Conservation (phyloP, 1,140 invertebrate species). For the Drosophila pseudoananassae region DNA sequence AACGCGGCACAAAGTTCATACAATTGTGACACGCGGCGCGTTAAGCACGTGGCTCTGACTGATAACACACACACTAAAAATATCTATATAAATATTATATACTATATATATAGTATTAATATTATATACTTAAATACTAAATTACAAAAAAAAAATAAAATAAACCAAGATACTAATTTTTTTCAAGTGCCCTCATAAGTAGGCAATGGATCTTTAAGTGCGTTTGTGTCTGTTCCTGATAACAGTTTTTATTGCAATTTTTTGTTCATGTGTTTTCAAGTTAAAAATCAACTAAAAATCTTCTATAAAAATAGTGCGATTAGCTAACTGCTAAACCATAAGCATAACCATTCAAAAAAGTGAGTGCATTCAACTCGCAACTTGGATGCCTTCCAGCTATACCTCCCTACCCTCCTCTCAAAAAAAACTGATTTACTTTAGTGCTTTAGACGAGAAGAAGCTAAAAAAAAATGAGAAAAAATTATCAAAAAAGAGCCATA, state of each 20-base stretch:
- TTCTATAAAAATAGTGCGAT: slow-evolving; percentile 2
- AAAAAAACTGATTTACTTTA: background rate
- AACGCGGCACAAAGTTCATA: slow-evolving; percentile 74
- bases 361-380: slow-evolving; percentile 40
- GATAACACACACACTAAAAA: slow-evolving; percentile 48
- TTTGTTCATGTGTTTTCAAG: slow-evolving; percentile 20
- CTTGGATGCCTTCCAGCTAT: slow-evolving; percentile 26
- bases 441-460: background rate
- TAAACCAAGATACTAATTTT: slow-evolving; percentile 17
- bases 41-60: slow-evolving; percentile 79
- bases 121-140: slow-evolving; percentile 5
- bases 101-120: background rate
- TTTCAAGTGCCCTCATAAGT: slow-evolving; percentile 8
- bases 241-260: slow-evolving; percentile 3
- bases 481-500: background rate
- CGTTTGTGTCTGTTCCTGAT: background rate
- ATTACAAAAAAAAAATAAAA: background rate
- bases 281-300: background rate
- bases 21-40: slow-evolving; percentile 80
- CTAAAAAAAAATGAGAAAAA: background rate
- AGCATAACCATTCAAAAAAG: slow-evolving; percentile 15
- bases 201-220: slow-evolving; percentile 3
- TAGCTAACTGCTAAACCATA: slow-evolving; percentile 30
- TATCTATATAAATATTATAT: background rate
- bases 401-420: background rate